Base-by-base conservation (phyloP, 2,888 invertebrate genomes). In the Polymixis lichenea region DNA sequence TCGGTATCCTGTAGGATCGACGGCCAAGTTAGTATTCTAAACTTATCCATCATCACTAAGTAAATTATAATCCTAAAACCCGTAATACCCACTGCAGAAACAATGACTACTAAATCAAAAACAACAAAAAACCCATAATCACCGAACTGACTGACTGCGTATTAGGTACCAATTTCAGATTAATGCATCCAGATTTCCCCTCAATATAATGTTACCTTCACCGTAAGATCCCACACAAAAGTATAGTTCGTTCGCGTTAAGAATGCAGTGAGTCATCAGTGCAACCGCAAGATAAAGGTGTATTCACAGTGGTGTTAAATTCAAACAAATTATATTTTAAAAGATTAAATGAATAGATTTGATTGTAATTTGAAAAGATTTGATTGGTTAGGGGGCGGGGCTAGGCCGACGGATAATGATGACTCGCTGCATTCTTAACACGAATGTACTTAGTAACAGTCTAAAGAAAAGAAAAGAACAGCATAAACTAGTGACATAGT, bases 181-280 rank as follows among this genome's bases (percentile, higher is more conserved):
- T 65, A 65, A 22, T 28, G 15, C 13, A 28, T 28, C 2, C 49
- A 65, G 49, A 49, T 65, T 65, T 22, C 8, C 28, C 28, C 13
- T 49, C 22, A 49, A 49, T 49, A 22, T 28, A n/a, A 9, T 13
- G 2, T 38, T 19, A 19, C 68, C 43, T 56, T 43, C 25, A 58
- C 68, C 58, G 11, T 28, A 49, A 22, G 19, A 65, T 46, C 11
- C 43, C 53, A 25, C 4, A 61, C 13, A 75, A 17, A 66, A 80
- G 51, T 53, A 64, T n/a, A n/a, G n/a, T n/a, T n/a, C n/a, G n/a
- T n/a, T n/a, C n/a, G n/a, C n/a, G n/a, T n/a, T n/a, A n/a, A n/a
- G n/a, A n/a, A n/a, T n/a, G n/a, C n/a, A n/a, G n/a, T n/a, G n/a
- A n/a, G n/a, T n/a, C n/a, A n/a, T n/a, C n/a, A n/a, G n/a, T n/a